phyloP scores from a whole-genome alignment of 2,888 invertebrate species.

The Eupithecia pulchellata region DNA sequence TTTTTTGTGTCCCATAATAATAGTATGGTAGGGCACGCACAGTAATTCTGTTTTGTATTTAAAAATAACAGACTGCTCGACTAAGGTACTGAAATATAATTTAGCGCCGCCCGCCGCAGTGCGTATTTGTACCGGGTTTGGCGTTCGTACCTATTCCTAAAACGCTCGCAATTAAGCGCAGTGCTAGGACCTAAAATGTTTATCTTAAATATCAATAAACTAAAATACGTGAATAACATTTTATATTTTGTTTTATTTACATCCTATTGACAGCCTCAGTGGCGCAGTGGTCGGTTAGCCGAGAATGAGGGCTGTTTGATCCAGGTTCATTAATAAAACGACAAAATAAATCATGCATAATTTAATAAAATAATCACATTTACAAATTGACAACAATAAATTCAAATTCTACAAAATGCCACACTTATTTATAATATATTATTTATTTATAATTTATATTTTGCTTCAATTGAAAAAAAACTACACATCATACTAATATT shows the following conservation, averaged over 20 bases:
- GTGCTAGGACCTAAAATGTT: too few species aligned
- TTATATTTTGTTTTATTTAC: not conserved
- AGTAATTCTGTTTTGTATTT: too few species aligned
- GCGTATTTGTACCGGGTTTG: too few species aligned
- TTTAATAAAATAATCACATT: conserved; percentile 63
- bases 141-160: not conserved
- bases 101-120: too few species aligned
- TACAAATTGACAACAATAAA: conserved; percentile 67
- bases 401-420: conserved; percentile 39
- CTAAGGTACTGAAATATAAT: too few species aligned
- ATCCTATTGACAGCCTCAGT: not conserved
- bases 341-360: conserved; percentile 49
- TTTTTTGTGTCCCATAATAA: too few species aligned
- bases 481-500: not conserved
- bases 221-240: not conserved
- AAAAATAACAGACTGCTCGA: too few species aligned
- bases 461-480: not conserved
- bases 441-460: not conserved
- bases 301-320: not conserved
- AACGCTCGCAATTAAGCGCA: too few species aligned
- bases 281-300: not conserved
- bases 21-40: too few species aligned
- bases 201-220: not conserved
- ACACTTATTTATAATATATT: conserved; percentile 11
- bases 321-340: conserved; percentile 18